Evolutionary conservation across 2,797 vertebrate species (phyloP), one percentile per base, ranked within the genome.

Genomic region (Phoeniculus purpureus): DNA sequence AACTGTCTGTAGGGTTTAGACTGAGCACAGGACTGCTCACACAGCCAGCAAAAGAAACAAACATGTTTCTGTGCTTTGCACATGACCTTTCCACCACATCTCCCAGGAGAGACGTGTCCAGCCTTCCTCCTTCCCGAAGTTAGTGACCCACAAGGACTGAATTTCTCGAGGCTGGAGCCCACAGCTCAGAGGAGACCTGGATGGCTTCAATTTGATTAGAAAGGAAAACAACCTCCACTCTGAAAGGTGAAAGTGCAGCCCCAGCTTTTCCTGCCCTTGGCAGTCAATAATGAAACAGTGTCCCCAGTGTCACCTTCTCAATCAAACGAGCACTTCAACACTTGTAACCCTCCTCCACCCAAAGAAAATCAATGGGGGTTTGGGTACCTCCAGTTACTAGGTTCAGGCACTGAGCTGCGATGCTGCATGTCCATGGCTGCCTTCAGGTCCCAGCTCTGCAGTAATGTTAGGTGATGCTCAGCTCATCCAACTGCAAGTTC

Each of bases 11-110:
- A 15, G 43, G 43, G 43, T 15, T 43, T 43, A 43, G 43, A 15
- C 43, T 2, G 26, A 84, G 67, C 48, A 40, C 20, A 52, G 17
- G 29, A 79, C 60, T 16, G 62, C 77, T 94, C 62, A 26, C 67
- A 74, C 65, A 43, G 89, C 82, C 68, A 78, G 83, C 50, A 86
- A 65, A 81, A 52, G 23, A 81, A 92, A 85, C 27, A 85, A 23
- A 80, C 45, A 2, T 3, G 37, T 87, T 85, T 67, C 43, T 73
- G 73, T 21, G 2, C 43, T 93, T 81, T 93, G n/a, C 7, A 7
- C 48, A 27, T 72, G 70, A 87, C 50, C 55, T 95, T 89, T 81
- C 48, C 25, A 85, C 51, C 12, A 2, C 10, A 43, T 12, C 23
- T 71, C 81, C 59, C 87, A 80, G 40, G 40, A 85, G 62, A 87